Conservation (phyloP, 2,888 invertebrate species). For the Limulus polyphemus region DNA sequence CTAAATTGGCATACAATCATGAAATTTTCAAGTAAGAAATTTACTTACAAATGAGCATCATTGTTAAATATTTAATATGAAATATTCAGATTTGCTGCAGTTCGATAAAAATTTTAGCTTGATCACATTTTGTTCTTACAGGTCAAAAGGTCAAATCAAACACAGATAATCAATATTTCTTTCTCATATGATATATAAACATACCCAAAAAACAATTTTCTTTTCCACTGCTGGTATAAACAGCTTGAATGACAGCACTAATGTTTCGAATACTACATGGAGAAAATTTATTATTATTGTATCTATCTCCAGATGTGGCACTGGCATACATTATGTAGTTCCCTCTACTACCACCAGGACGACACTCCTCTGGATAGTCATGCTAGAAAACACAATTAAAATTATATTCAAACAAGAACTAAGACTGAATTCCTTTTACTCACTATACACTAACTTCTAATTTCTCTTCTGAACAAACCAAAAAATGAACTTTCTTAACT, state of each 20-base stretch:
- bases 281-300: constrained; percentile 95
- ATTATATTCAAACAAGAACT: no score
- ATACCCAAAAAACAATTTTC: constrained; percentile 75
- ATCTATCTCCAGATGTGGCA: constrained; percentile 93
- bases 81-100: no score
- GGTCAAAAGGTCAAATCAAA: not conserved
- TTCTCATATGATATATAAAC: constrained; percentile 13
- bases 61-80: no score
- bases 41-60: no score
- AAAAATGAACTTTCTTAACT: no score
- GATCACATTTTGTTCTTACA: no score
- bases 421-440: no score
- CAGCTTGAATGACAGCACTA: constrained; percentile 81
- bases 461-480: no score
- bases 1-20: no score
- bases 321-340: constrained; percentile 99
- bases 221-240: constrained; percentile 65
- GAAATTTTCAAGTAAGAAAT: no score
- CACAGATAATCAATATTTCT: not conserved
- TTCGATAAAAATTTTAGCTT: no score
- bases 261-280: constrained; percentile 89
- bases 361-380: constrained; percentile 73
- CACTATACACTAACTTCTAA: no score
- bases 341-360: constrained; percentile 79
- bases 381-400: constrained; percentile 48